Conservation (phyloP, 2,113 vertebrate species). For the Oreochromis spilurus region DNA sequence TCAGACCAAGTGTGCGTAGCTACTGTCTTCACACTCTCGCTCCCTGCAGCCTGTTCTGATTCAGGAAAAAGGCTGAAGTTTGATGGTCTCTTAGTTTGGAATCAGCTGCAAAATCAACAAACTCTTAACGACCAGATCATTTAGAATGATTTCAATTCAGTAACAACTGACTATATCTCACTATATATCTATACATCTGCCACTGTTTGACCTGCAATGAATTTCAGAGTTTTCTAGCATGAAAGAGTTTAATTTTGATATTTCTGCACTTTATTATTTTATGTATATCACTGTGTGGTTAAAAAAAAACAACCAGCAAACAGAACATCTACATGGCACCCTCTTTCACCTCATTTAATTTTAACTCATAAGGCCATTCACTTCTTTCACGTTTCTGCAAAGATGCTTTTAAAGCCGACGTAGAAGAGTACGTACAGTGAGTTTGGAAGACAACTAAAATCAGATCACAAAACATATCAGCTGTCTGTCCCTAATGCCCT, state of each 20-base stretch:
- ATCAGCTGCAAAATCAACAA: neutral
- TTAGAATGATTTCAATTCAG: neutral
- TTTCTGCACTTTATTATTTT: neutral
- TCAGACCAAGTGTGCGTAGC: neutral
- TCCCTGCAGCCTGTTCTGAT: neutral
- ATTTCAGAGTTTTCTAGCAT: neutral
- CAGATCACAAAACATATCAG: conserved; percentile 5
- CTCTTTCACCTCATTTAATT: neutral
- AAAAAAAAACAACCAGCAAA: neutral
- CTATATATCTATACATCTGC: neutral
- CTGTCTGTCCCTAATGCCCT: conserved; percentile 9
- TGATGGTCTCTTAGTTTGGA: neutral
- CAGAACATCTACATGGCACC: neutral
- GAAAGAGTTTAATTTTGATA: neutral
- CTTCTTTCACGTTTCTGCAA: neutral
- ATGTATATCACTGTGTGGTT: neutral
- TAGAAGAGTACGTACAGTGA: neutral
- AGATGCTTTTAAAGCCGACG: neutral
- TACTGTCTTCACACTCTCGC: neutral
- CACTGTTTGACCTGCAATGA: neutral
- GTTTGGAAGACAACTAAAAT: conserved; percentile 7
- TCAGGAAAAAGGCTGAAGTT: neutral
- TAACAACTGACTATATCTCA: neutral
- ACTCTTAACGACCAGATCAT: neutral
- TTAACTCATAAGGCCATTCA: neutral